Percentiles rank a stretch among this genome's conserved stretches.
Conservation (phyloP, 2,888 invertebrate genomes). For the Argyresthia goedartella region DNA sequence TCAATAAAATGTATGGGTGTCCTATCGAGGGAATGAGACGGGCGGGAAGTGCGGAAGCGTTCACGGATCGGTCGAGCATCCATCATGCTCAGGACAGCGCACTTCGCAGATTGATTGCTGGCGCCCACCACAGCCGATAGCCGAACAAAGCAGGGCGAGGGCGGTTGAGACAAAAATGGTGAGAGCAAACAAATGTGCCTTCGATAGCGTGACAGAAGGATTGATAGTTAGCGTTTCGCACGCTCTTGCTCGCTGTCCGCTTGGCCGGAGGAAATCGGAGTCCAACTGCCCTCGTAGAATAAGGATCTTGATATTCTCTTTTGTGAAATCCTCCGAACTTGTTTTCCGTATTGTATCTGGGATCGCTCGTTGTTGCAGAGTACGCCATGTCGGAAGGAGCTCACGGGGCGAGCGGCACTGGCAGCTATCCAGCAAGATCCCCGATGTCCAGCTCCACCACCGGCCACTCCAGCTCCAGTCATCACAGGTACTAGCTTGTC, state of each 20-base stretch:
- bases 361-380: constrained; percentile 35
- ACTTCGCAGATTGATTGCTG: constrained; percentile 50
- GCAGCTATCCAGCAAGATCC: constrained; percentile 46
- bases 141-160: constrained; percentile 21
- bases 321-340: too few relatives aligned
- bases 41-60: constrained; percentile 20
- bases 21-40: constrained; percentile 26
- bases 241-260: not conserved
- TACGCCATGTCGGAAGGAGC: constrained; percentile 58
- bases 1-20: constrained; percentile 42
- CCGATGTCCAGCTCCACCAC: constrained; percentile 62
- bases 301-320: too few relatives aligned
- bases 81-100: constrained; percentile 51
- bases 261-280: constrained; percentile 3
- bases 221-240: constrained; percentile 44
- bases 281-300: constrained; percentile 4
- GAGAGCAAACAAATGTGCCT: constrained; percentile 65
- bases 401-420: constrained; percentile 26
- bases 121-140: not conserved
- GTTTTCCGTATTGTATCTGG: too few relatives aligned
- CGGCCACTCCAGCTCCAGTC: constrained; percentile 61
- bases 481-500: constrained; percentile 43
- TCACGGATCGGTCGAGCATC: constrained; percentile 37
- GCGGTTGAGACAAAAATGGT: constrained; percentile 60
- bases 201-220: constrained; percentile 63